These are phyloP conservation scores for Listrodromus nycthemerus DNA, from an alignment of 2,888 invertebrate genomes.

Conservation along the genomic window DNA sequence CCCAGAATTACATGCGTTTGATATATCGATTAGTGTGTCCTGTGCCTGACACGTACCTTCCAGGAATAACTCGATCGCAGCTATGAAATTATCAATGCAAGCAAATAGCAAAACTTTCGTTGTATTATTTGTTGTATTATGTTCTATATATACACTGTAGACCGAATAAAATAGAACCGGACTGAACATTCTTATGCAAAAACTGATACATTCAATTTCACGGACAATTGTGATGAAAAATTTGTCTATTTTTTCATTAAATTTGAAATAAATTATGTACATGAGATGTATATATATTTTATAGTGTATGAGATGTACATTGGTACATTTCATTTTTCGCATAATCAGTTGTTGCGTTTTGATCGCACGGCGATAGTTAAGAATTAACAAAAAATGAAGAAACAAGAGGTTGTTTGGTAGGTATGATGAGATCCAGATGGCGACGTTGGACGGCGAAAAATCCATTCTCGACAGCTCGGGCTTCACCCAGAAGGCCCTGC, in stretches of 20 bases:
- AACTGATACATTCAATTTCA: no score
- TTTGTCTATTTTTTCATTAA: no score
- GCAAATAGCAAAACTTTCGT: neutral
- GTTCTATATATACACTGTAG: no score
- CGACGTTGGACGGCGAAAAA: constrained; percentile 43
- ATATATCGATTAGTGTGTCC: constrained; percentile 46
- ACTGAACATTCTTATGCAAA: no score
- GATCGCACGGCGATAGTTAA: neutral
- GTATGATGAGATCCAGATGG: constrained; percentile 45
- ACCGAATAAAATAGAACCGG: no score
- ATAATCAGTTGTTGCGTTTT: neutral
- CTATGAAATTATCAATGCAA: constrained; percentile 16
- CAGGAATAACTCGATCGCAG: constrained; percentile 9
- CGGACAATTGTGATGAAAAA: neutral
- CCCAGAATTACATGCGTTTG: constrained; percentile 25
- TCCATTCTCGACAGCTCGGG: constrained; percentile 35
- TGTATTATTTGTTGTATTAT: neutral
- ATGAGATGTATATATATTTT: no score
- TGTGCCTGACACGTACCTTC: constrained; percentile 9
- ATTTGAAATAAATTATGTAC: no score
- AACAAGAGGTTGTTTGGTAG: constrained; percentile 19
- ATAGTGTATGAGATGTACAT: no score
- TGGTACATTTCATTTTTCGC: no score
- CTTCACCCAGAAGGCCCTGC: constrained; percentile 28
- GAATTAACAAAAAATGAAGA: neutral